Conservation (phyloP, 2,888 invertebrate genomes). For the Choreutis nemorana region DNA sequence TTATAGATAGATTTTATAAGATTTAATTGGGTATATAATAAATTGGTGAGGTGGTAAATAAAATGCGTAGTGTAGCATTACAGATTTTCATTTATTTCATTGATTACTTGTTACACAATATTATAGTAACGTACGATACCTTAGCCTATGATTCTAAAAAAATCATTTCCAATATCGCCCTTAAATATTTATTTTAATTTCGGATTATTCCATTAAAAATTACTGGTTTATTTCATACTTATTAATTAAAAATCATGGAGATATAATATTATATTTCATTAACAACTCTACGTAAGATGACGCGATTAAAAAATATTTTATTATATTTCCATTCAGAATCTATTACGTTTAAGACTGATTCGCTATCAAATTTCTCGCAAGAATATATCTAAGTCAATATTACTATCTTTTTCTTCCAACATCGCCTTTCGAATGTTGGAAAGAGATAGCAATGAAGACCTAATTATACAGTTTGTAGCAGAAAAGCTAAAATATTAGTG, state of each 20-base stretch:
- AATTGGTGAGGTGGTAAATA: too few species aligned
- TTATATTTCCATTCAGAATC: slow-evolving; percentile 1
- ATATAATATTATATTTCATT: slow-evolving; percentile 16
- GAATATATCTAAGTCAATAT: too few species aligned
- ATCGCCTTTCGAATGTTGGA: too few species aligned
- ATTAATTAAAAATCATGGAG: slow-evolving; percentile 23
- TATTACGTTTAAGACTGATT: too few species aligned
- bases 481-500: too few species aligned
- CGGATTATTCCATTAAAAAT: slow-evolving; percentile 58
- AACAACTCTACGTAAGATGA: slow-evolving; percentile 15
- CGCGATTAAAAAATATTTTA: slow-evolving; percentile 13
- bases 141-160: slow-evolving; percentile 65
- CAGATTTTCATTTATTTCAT: slow-evolving; percentile 59
- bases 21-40: too few species aligned
- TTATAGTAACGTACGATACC: slow-evolving; percentile 63
- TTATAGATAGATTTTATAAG: too few species aligned
- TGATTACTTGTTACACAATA: slow-evolving; percentile 64
- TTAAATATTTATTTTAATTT: slow-evolving; percentile 58
- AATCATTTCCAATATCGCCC: slow-evolving; percentile 66
- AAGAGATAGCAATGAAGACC: too few species aligned
- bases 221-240: slow-evolving; percentile 41
- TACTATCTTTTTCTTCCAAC: too few species aligned
- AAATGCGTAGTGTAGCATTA: too few species aligned
- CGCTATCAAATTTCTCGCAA: too few species aligned
- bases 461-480: too few species aligned